phyloP scores from a whole-genome alignment of 2,113 vertebrate species.

The Chionis minor region DNA sequence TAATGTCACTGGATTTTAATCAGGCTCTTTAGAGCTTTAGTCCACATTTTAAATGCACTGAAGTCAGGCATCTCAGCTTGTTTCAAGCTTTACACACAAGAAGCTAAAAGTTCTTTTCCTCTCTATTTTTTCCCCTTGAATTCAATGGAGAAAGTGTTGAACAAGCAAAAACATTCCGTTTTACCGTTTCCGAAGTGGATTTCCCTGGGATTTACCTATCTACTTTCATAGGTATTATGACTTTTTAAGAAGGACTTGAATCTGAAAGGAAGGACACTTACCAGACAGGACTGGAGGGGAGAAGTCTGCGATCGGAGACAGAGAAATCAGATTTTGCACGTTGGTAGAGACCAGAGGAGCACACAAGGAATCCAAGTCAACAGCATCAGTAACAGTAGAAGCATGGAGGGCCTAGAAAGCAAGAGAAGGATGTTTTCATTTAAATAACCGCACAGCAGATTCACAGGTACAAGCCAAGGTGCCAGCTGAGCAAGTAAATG shows the following conservation, averaged over 20 bases:
- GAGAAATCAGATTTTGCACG: neutral
- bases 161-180: rapidly evolving
- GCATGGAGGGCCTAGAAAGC: neutral
- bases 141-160: neutral
- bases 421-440: neutral
- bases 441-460: neutral
- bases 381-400: neutral
- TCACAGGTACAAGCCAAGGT: neutral
- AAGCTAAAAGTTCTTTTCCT: neutral
- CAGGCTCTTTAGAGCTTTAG: neutral
- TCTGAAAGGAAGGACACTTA: neutral
- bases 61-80: neutral
- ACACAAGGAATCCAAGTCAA: neutral
- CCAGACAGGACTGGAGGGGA: neutral
- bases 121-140: neutral
- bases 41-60: neutral
- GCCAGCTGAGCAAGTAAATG: neutral
- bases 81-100: neutral
- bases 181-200: neutral
- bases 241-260: neutral
- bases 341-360: neutral
- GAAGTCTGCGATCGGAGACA: neutral
- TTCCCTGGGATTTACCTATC: neutral
- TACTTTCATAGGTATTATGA: neutral
- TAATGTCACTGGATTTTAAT: neutral